Percentiles rank a stretch among this genome's conserved stretches.
phyloP scores from a whole-genome alignment of 2,888 invertebrate species.

The Lumbricus terrestris region DNA sequence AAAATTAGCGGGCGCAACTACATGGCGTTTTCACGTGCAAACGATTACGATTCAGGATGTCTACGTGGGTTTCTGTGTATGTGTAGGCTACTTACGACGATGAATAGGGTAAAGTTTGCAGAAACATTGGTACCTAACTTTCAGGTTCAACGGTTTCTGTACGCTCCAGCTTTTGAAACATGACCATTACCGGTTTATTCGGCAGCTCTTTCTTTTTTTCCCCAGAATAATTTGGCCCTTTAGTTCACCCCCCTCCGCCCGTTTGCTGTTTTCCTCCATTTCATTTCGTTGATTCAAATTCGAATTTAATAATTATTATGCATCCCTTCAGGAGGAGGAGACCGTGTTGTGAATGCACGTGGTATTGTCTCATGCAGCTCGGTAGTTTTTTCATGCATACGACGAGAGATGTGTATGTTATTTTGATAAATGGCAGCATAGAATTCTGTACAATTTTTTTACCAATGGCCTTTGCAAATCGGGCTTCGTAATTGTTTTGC shows the following conservation, averaged over 20 bases:
- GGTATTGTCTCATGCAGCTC: not conserved
- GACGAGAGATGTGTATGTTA: slow-evolving; percentile 10
- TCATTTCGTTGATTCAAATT: not conserved
- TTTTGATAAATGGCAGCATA: slow-evolving; percentile 12
- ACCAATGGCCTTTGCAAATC: slow-evolving; percentile 17
- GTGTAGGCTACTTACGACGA: not conserved
- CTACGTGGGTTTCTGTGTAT: not conserved
- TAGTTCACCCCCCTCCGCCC: no score
- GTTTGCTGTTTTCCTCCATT: not conserved
- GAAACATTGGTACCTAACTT: not conserved
- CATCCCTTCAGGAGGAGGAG: not conserved
- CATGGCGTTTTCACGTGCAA: not conserved
- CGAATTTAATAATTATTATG: no score
- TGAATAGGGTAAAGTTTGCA: slow-evolving; percentile 3
- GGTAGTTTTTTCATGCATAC: not conserved
- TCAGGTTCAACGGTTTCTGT: not conserved
- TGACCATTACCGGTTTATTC: not conserved
- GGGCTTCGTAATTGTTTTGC: slow-evolving; percentile 15
- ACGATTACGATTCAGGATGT: not conserved
- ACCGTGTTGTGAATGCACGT: not conserved
- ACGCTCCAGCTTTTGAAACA: not conserved
- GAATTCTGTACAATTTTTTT: slow-evolving; percentile 11
- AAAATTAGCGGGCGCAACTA: not conserved
- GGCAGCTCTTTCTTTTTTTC: not conserved
- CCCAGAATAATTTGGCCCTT: not conserved